phyloP scores from a whole-genome alignment of 2,888 invertebrate genomes.

The Hirtodrosophila confusa region DNA sequence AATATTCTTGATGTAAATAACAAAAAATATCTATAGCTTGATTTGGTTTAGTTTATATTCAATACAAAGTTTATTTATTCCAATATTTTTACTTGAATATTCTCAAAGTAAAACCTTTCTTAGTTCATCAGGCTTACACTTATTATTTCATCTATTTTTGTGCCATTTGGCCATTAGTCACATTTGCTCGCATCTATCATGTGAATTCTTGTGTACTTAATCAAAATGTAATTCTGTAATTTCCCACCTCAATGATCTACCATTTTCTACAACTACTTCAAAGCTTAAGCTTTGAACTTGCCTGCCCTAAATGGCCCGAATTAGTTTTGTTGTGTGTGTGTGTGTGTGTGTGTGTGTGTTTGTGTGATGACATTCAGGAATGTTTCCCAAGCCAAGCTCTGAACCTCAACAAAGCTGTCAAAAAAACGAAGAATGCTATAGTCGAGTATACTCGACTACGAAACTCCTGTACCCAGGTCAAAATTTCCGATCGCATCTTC shows the following conservation, averaged over 20 bases:
- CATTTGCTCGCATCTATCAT: conserved; percentile 27
- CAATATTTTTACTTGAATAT: no score
- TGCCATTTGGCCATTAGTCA: conserved; percentile 17
- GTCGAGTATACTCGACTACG: no score
- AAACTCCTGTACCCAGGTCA: no score
- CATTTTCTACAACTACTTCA: conserved; percentile 32
- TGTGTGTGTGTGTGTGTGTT: conserved; percentile 35
- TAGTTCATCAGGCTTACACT: not conserved
- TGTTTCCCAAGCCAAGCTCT: conserved; percentile 57
- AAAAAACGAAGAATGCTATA: no score
- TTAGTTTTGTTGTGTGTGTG: conserved; percentile 49
- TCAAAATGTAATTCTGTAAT: conserved; percentile 52
- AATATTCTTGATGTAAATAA: no score
- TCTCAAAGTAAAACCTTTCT: no score
- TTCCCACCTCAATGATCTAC: conserved; percentile 36
- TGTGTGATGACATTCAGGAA: conserved; percentile 62
- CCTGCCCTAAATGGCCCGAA: conserved; percentile 61
- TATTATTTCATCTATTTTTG: conserved; percentile 2
- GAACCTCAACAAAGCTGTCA: conserved; percentile 61
- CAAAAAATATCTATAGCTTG: no score
- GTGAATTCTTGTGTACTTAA: conserved; percentile 51
- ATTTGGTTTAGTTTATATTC: no score
- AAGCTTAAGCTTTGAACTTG: conserved; percentile 57
- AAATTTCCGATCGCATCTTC: no score
- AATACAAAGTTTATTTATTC: no score